phyloP scores from a whole-genome alignment of 2,113 vertebrate species.

The Arizona elegans region DNA sequence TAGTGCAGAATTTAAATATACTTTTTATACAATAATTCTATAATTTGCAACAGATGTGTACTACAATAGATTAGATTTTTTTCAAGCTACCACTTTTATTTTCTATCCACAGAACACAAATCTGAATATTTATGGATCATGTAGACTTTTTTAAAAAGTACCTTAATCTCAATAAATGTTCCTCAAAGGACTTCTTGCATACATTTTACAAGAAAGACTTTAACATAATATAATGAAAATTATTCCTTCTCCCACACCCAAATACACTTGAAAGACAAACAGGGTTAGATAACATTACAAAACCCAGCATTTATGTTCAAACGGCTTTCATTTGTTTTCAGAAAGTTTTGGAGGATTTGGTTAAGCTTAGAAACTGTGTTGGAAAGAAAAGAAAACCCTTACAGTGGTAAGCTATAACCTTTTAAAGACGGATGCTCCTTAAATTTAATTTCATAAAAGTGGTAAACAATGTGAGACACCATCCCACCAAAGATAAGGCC shows the following conservation, averaged over 20 bases:
- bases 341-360: neutral
- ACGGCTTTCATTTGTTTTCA: neutral
- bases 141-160: neutral
- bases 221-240: neutral
- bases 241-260: neutral
- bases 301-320: neutral
- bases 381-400: neutral
- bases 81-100: neutral
- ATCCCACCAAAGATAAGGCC: neutral
- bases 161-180: neutral
- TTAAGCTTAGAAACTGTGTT: neutral
- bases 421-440: neutral
- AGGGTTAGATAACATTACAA: neutral
- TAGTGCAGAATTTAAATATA: neutral
- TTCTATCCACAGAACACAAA: neutral
- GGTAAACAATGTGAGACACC: neutral
- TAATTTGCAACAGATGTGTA: neutral
- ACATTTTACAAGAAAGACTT: neutral
- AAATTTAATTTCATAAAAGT: neutral
- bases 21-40: neutral
- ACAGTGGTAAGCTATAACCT: neutral
- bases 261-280: neutral
- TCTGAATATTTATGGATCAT: neutral
- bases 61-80: neutral
- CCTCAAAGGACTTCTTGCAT: neutral